Conservation (phyloP, 1,140 invertebrate species). For the Lineus longissimus region DNA sequence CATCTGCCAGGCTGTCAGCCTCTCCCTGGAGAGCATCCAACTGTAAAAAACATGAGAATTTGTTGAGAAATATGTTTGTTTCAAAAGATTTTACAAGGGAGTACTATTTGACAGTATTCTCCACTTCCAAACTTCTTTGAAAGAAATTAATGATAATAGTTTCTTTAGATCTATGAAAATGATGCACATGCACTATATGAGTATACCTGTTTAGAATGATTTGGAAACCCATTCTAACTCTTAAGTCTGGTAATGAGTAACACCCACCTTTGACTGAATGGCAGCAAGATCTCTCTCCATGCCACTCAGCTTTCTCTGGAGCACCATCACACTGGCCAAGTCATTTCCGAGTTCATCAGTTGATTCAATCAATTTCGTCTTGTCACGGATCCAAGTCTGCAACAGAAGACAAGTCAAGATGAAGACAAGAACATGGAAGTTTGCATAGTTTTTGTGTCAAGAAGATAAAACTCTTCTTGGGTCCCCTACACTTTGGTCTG, state of each 20-base stretch:
- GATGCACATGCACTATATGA: too few relatives aligned
- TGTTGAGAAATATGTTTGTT: background rate
- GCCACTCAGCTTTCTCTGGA: conserved; percentile 83
- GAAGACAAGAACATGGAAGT: background rate
- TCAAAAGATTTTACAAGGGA: too few relatives aligned
- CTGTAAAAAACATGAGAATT: conserved; percentile 27
- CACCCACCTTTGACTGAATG: conserved; percentile 81
- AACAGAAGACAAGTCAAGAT: background rate
- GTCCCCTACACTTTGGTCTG: background rate
- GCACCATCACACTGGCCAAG: conserved; percentile 69
- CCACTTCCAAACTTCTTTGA: too few relatives aligned
- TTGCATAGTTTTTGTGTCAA: background rate
- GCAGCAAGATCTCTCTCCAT: conserved; percentile 98
- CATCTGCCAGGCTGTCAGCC: conserved; percentile 81
- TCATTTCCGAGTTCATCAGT: conserved; percentile 87
- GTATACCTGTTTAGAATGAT: too few relatives aligned
- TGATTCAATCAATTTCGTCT: conserved; percentile 92
- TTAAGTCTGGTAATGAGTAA: background rate
- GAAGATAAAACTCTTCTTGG: background rate
- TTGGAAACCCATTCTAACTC: too few relatives aligned
- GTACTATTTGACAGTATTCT: too few relatives aligned
- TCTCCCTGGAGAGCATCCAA: conserved; percentile 88
- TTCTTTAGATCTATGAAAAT: too few relatives aligned
- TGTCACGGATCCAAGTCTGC: conserved; percentile 95
- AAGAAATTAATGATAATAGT: too few relatives aligned